phyloP scores from a whole-genome alignment of 2,797 vertebrate genomes.

The Danio albolineatus region DNA sequence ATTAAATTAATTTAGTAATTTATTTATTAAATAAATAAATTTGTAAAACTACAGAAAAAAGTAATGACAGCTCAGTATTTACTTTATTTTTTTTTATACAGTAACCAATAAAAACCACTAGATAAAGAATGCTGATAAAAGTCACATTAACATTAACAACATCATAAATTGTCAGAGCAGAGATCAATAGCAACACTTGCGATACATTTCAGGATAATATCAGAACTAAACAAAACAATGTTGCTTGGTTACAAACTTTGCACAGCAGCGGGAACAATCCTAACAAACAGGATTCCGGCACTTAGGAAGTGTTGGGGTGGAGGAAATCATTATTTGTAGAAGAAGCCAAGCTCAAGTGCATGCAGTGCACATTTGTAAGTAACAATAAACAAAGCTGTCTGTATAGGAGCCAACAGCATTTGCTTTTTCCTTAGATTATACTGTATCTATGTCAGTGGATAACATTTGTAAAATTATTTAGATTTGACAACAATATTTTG shows the following conservation, averaged over 20 bases:
- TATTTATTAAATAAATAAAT: too few species aligned
- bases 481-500: not conserved
- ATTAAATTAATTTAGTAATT: too few species aligned
- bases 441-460: not conserved
- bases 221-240: not conserved
- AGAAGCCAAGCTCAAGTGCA: not conserved
- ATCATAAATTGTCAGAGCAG: too few species aligned
- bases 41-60: too few species aligned
- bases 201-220: not conserved
- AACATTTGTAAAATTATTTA: not conserved
- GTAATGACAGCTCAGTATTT: too few species aligned
- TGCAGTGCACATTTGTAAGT: not conserved
- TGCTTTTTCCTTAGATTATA: not conserved
- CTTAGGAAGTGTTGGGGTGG: slow-evolving; percentile 2
- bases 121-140: too few species aligned
- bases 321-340: slow-evolving; percentile 29
- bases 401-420: not conserved
- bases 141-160: too few species aligned
- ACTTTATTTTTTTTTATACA: too few species aligned
- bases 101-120: too few species aligned
- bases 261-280: not conserved
- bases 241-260: not conserved
- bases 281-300: slow-evolving; percentile 19
- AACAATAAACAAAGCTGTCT: not conserved
- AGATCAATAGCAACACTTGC: not conserved